Conservation (phyloP, 2,888 invertebrate genomes). For the Chrysodeixis includens region DNA sequence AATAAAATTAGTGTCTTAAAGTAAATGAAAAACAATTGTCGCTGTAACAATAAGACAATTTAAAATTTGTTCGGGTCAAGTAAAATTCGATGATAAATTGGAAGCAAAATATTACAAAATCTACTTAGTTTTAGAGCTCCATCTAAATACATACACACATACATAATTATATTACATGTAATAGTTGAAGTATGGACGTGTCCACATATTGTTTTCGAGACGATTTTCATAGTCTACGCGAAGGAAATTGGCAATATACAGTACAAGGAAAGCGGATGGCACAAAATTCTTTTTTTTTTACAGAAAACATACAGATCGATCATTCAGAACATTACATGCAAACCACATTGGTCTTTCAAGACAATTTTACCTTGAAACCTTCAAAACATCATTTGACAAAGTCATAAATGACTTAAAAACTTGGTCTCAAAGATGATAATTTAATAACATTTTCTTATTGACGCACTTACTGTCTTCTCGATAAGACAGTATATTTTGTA, state of each 20-base stretch:
- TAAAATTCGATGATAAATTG: conserved; percentile 46
- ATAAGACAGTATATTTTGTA: conserved; percentile 67
- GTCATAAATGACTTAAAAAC: conserved; percentile 67
- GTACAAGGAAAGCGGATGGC: conserved; percentile 84
- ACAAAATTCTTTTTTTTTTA: conserved; percentile 75
- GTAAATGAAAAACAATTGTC: conserved; percentile 35
- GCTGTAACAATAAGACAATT: conserved; percentile 26
- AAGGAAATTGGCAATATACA: conserved; percentile 80
- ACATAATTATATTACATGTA: conserved; percentile 69
- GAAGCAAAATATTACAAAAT: conserved; percentile 54
- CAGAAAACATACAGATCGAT: conserved; percentile 72
- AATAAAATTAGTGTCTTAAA: conserved; percentile 47
- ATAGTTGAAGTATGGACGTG: conserved; percentile 75
- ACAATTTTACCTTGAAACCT: conserved; percentile 55
- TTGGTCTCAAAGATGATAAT: conserved; percentile 82
- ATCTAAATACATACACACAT: conserved; percentile 69
- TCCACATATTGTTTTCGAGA: conserved; percentile 72
- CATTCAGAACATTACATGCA: conserved; percentile 67
- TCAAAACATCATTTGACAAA: conserved; percentile 53
- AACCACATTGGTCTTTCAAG: conserved; percentile 70
- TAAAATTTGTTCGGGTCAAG: conserved; percentile 44
- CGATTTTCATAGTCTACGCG: conserved; percentile 62
- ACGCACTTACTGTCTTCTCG: conserved; percentile 56
- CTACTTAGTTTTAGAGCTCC: conserved; percentile 59
- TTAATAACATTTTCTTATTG: conserved; percentile 61